Evolutionary conservation across 2,888 invertebrate species (phyloP).

Genomic region (Apotomis capreana): DNA sequence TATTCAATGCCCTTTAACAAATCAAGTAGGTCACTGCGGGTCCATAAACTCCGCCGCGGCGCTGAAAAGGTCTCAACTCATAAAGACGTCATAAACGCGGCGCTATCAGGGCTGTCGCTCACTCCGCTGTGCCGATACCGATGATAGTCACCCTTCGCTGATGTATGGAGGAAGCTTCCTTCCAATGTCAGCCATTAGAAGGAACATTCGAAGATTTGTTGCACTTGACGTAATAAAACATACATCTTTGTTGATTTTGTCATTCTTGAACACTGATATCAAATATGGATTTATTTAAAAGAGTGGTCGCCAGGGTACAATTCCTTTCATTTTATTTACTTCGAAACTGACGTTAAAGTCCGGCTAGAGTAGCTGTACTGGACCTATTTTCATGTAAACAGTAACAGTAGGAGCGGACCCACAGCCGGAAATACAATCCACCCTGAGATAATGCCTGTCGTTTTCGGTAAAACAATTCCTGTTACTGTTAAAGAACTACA

Average conservation of each 20-base stretch:
- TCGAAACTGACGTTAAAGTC: no score
- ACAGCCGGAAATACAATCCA: no score
- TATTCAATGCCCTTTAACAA: slow-evolving; percentile 15
- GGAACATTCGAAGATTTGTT: neutral
- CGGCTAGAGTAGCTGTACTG: no score
- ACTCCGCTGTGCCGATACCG: neutral
- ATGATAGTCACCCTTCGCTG: neutral
- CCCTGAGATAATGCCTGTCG: no score
- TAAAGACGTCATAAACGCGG: slow-evolving; percentile 35
- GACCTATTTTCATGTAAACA: no score
- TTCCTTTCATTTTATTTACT: no score
- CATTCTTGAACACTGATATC: neutral
- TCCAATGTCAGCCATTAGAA: neutral
- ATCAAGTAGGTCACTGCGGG: slow-evolving; percentile 23
- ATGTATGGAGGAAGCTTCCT: neutral
- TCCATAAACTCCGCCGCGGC: slow-evolving; percentile 20
- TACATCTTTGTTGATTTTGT: neutral
- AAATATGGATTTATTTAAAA: no score
- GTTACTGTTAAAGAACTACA: no score
- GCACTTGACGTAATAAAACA: neutral
- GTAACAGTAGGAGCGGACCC: no score
- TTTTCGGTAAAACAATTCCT: no score
- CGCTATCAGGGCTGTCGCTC: slow-evolving; percentile 7
- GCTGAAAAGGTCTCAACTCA: slow-evolving; percentile 26
- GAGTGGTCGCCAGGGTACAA: no score